Percentiles rank a stretch among this genome's conserved stretches.
Conservation (phyloP, 2,113 vertebrate genomes). For the Heloderma charlesbogerti region DNA sequence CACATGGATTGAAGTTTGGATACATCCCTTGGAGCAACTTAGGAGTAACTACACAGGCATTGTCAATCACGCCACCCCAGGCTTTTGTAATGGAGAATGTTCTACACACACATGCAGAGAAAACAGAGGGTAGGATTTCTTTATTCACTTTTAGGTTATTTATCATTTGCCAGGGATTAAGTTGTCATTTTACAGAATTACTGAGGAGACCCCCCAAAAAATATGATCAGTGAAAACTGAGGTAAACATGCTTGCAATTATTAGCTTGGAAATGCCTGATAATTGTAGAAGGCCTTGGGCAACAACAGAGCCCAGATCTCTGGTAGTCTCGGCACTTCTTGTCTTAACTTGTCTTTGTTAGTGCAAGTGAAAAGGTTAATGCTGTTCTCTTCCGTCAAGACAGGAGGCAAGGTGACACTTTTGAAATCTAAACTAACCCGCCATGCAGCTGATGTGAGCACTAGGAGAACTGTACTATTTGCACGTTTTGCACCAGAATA, state of each 20-base stretch:
- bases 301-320: conserved; percentile 75
- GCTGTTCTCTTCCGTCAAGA: conserved; percentile 75
- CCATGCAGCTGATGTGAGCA: conserved; percentile 64
- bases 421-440: conserved; percentile 76
- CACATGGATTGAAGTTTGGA: not conserved
- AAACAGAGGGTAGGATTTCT: not conserved
- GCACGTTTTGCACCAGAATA: conserved; percentile 61
- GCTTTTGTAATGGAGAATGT: not conserved
- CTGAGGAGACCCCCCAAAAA: not conserved
- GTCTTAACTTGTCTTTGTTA: conserved; percentile 84
- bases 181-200: conserved; percentile 49
- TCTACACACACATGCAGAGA: not conserved
- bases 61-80: not conserved
- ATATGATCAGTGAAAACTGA: conserved; percentile 25
- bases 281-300: conserved; percentile 78
- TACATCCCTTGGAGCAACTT: not conserved
- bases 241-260: conserved; percentile 69
- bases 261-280: conserved; percentile 76
- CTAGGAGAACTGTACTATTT: conserved; percentile 67
- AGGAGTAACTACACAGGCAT: not conserved
- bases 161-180: conserved; percentile 58
- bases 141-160: conserved; percentile 11
- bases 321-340: conserved; percentile 75
- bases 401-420: conserved; percentile 71
- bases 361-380: conserved; percentile 84